These are phyloP conservation scores for Leptatherina wallacei DNA, from an alignment of 2,797 vertebrate genomes.

Conservation along the genomic window DNA sequence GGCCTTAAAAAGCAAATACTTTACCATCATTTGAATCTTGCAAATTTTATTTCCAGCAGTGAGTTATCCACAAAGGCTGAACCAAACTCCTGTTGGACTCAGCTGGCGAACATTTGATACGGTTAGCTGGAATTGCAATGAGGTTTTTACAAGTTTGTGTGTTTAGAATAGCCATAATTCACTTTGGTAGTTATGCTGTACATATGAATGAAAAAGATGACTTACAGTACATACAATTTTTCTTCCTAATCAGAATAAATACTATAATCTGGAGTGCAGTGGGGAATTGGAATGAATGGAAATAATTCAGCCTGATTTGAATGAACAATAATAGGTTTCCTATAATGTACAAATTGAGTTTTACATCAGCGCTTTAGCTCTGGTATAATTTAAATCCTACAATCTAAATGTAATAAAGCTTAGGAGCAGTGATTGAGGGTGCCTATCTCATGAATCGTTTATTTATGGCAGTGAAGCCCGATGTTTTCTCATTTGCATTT, in stretches of 20 bases:
- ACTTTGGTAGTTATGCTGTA: conserved; percentile 15
- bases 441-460: conserved; percentile 3
- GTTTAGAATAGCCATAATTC: conserved; percentile 7
- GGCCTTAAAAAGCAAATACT: background rate
- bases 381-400: background rate
- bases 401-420: background rate
- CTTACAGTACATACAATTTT: background rate
- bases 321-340: background rate
- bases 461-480: background rate
- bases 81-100: background rate
- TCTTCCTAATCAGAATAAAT: conserved; percentile 11
- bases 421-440: conserved; percentile 3
- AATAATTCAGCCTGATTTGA: conserved; percentile 17
- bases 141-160: background rate
- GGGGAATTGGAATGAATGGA: background rate
- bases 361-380: background rate
- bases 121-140: background rate
- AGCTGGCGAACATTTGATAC: background rate
- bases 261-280: conserved; percentile 2
- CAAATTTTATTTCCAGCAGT: background rate
- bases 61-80: background rate
- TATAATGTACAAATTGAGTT: conserved; percentile 7
- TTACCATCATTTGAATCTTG: background rate
- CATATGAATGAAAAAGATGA: conserved; percentile 32
- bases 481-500: conserved; percentile 25